Base-by-base conservation (phyloP, 2,113 vertebrate genomes). In the Recurvirostra avosetta region DNA sequence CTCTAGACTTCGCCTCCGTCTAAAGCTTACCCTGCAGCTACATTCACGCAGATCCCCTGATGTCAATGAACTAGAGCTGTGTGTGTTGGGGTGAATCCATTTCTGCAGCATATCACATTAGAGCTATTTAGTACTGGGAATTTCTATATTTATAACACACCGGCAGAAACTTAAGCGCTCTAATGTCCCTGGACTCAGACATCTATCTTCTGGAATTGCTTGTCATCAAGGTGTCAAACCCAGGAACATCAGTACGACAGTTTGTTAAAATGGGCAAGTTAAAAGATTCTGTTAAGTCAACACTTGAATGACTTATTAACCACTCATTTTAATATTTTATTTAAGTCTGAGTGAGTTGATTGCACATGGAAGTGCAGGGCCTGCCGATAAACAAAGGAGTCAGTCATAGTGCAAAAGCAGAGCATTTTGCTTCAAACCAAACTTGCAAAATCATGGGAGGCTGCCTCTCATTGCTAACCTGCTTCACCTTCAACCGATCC, bases 291-390 rank as follows among this genome's bases (percentile, higher is more conserved):
- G 77, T 40, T 75, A 82, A 89, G 78, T 76, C 90, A 90, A 80
- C 72, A 87, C 72, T 79, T 73, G 77, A 95, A 95, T 94, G 55
- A 63, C 87, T 92, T 73, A 86, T 65, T 84, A 92, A 32, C 18
- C 50, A 71, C 68, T 68, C 65, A 72, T 96, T 95, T 91, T 84
- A 94, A 86, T 92, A 63, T 73, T 89, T 94, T 36, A 77, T 96
- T 93, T 77, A 25, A 91, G 58, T 81, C 43, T 55, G 13, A 92
- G 47, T 20, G 62, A 76, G 36, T 52, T 70, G 43, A 76, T 61
- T 65, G 58, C 2, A 0, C 32, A 16, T 50, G 56, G 50, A 94
- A 85, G n/a, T 32, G 9, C 17, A 66, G 41, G 58, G 19, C 11
- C 62, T 97, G 80, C 59, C 66, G 75, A 78, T 11, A 58, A 90